These are phyloP conservation scores for Syndactyla subalaris DNA, from an alignment of 2,797 vertebrate genomes.

Conservation along the genomic window DNA sequence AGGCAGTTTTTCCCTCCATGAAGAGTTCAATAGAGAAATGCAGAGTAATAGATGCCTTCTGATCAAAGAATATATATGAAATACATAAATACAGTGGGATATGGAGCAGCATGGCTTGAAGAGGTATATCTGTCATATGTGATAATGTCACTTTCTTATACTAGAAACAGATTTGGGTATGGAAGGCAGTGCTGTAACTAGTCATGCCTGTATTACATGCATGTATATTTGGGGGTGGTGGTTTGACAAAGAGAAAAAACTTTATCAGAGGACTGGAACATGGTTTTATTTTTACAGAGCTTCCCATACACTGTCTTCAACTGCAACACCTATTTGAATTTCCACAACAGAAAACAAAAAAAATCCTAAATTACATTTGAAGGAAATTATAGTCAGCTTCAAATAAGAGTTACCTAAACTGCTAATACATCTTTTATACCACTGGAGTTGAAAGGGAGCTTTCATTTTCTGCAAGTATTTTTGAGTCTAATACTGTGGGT, in stretches of 20 bases:
- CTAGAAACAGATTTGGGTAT: neutral
- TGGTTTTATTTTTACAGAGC: neutral
- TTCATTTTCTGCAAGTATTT: slow-evolving; percentile 5
- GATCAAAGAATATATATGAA: neutral
- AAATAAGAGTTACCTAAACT: neutral
- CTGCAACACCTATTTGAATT: neutral
- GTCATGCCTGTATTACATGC: neutral
- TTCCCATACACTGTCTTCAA: neutral
- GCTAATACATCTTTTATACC: neutral
- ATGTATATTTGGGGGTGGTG: neutral
- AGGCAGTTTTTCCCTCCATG: neutral
- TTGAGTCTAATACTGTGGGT: neutral
- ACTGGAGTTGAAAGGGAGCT: neutral
- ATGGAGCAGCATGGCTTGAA: neutral
- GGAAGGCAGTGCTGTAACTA: neutral
- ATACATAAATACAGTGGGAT: neutral
- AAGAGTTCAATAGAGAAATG: neutral
- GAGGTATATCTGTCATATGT: neutral
- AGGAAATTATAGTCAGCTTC: neutral
- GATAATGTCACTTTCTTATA: neutral
- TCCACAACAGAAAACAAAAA: neutral
- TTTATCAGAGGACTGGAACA: neutral
- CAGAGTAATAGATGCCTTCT: neutral
- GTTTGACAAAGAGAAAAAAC: neutral
- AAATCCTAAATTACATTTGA: neutral